phyloP scores from a whole-genome alignment of 2,888 invertebrate genomes.

The Eupithecia centaureata region DNA sequence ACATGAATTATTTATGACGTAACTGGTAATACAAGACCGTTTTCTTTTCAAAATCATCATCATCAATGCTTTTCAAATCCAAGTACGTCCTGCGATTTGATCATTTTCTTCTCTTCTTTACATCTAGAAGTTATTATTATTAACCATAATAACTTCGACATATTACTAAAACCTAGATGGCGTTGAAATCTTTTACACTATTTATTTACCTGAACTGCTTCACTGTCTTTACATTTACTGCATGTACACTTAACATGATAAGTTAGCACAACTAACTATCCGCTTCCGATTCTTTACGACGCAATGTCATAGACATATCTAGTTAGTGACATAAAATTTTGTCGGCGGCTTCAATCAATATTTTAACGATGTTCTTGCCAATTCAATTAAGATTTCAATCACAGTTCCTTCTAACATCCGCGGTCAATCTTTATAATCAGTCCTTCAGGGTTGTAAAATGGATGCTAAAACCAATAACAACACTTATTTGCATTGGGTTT shows the following conservation, averaged over 20 bases:
- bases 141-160: no score
- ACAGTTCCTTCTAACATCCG: slow-evolving; percentile 44
- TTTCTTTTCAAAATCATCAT: not conserved
- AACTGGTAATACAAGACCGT: not conserved
- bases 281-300: not conserved
- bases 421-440: slow-evolving; percentile 46
- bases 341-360: slow-evolving; percentile 32
- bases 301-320: not conserved
- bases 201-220: no score
- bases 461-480: slow-evolving; percentile 47
- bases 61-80: no score
- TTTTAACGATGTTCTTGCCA: slow-evolving; percentile 26
- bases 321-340: not conserved
- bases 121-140: no score
- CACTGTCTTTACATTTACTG: no score
- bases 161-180: no score
- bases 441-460: slow-evolving; percentile 42
- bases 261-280: not conserved
- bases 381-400: slow-evolving; percentile 55
- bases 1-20: not conserved
- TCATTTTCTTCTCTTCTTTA: no score
- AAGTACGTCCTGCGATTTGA: no score
- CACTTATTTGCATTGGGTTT: slow-evolving; percentile 4
- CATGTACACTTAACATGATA: not conserved
- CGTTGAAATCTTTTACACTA: no score